Percentiles rank a stretch among this genome's conserved stretches.
phyloP scores from a whole-genome alignment of 2,797 vertebrate genomes.

The Xiphorhynchus erythropygius region DNA sequence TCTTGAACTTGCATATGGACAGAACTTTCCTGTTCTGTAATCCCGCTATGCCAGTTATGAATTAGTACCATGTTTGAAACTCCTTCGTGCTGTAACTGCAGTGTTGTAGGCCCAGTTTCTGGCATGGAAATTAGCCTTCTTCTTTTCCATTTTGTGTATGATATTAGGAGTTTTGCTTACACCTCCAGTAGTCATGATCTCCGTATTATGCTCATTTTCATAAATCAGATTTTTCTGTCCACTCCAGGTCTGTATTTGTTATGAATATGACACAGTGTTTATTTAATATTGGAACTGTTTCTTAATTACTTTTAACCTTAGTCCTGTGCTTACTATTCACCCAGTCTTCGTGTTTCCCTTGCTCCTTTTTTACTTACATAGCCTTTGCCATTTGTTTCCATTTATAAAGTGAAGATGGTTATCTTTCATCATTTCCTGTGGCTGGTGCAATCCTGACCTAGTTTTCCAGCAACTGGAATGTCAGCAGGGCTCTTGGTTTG shows the following conservation, averaged over 20 bases:
- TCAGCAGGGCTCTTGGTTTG: not conserved
- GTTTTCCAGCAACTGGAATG: not conserved
- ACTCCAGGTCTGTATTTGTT: not conserved
- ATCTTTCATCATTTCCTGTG: not conserved
- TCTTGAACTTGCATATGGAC: not conserved
- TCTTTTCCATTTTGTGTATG: not conserved
- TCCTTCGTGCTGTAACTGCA: not conserved
- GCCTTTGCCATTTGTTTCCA: not conserved
- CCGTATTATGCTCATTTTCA: not conserved
- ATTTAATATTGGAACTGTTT: not conserved
- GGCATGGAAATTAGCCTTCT: not conserved
- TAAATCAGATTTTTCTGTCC: not conserved
- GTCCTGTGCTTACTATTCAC: not conserved
- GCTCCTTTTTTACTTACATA: not conserved
- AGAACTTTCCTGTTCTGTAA: not conserved
- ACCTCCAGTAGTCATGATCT: not conserved
- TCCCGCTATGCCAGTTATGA: not conserved
- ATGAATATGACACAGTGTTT: not conserved
- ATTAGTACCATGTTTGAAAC: not conserved
- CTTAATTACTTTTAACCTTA: not conserved
- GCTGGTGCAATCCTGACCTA: not conserved
- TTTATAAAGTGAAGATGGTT: not conserved
- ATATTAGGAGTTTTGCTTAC: not conserved
- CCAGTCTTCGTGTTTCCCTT: not conserved
- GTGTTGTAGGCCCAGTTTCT: not conserved